A percentile compares a stretch with the other conserved stretches of the same genome.
These are phyloP conservation scores for Oreochromis aureus DNA, from an alignment of 2,113 vertebrate genomes.

Conservation along the genomic window DNA sequence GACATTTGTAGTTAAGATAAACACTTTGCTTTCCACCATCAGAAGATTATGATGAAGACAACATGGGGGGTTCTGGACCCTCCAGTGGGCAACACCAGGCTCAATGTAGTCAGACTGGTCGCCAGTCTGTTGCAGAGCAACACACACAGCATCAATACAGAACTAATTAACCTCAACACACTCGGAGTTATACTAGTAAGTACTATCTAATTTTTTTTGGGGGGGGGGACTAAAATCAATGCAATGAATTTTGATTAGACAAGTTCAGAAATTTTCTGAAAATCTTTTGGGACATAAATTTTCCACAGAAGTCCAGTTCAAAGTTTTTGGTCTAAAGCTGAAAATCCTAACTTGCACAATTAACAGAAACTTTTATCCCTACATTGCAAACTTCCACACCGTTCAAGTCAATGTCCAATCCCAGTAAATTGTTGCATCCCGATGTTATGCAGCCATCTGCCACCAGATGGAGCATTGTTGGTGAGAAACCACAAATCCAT, in stretches of 20 bases:
- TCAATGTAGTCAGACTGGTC: constrained; percentile 92
- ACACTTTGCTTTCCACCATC: not conserved
- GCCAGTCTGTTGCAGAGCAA: constrained; percentile 92
- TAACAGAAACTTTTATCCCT: not conserved
- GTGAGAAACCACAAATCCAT: not conserved
- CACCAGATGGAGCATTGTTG: not conserved
- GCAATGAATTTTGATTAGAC: not conserved
- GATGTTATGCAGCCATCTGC: not conserved
- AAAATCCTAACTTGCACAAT: not conserved
- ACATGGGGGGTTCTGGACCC: constrained; percentile 96
- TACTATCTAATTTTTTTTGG: not conserved
- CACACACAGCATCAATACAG: constrained; percentile 86
- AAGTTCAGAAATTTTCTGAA: not conserved
- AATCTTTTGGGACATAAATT: not conserved
- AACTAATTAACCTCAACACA: constrained; percentile 93
- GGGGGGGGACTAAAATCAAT: not conserved
- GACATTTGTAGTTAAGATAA: not conserved
- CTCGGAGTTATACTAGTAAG: constrained; percentile 94
- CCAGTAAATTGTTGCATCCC: not conserved
- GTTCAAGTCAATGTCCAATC: not conserved
- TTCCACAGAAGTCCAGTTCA: not conserved
- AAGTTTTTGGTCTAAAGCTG: not conserved
- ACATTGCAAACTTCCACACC: not conserved
- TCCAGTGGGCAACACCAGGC: constrained; percentile 92
- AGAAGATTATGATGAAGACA: constrained; percentile 94